A percentile compares a stretch with the other conserved stretches of the same genome.
These are phyloP conservation scores for Euschistus heros DNA, from an alignment of 1,140 invertebrate genomes.

Conservation along the genomic window DNA sequence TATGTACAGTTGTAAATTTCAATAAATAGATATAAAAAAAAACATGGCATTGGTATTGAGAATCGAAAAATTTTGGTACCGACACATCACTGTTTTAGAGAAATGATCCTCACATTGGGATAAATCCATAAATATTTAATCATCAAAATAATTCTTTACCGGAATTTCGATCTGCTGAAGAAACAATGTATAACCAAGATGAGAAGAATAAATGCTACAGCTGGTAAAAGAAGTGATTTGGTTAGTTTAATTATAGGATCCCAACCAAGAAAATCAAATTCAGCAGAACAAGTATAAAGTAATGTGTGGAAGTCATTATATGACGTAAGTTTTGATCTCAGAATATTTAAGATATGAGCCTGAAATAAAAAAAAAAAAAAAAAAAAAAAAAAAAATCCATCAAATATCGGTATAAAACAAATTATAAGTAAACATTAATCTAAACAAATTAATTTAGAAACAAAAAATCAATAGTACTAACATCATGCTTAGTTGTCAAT, in stretches of 20 bases:
- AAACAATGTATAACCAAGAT: constrained; percentile 20
- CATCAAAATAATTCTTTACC: neutral
- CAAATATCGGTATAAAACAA: neutral
- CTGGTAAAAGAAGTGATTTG: constrained; percentile 46
- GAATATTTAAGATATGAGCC: constrained; percentile 64
- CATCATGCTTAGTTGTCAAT: constrained; percentile 45
- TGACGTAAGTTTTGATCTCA: constrained; percentile 60
- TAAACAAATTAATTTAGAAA: too few relatives aligned
- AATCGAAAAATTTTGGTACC: too few relatives aligned
- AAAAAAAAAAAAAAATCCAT: neutral
- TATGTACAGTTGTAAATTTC: too few relatives aligned
- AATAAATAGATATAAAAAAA: too few relatives aligned
- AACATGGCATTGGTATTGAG: too few relatives aligned
- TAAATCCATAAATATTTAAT: too few relatives aligned
- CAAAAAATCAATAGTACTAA: constrained; percentile 32
- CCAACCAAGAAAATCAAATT: constrained; percentile 68
- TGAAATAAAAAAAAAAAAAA: constrained; percentile 33
- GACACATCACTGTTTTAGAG: too few relatives aligned
- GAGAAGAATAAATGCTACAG: constrained; percentile 33
- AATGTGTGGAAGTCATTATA: constrained; percentile 72
- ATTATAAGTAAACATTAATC: too few relatives aligned
- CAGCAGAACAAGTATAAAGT: constrained; percentile 70
- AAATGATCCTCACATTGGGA: too few relatives aligned
- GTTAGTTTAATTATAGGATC: constrained; percentile 23
- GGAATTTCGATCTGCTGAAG: constrained; percentile 9